These are phyloP conservation scores for Harpagus bidentatus DNA, from an alignment of 2,113 vertebrate genomes.

Conservation along the genomic window DNA sequence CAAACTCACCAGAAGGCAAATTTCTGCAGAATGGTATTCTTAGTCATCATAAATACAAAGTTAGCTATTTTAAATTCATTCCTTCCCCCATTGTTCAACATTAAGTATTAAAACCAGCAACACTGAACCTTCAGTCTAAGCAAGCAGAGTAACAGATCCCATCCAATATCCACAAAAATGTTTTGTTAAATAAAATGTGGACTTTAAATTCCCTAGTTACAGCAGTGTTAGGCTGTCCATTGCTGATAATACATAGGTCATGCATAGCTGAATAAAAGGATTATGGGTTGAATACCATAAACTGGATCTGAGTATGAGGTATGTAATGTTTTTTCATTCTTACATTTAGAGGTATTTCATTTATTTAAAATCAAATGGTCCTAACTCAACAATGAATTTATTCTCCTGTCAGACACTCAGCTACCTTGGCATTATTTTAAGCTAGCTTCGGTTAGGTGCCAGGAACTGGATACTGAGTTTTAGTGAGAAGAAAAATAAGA, in stretches of 20 bases:
- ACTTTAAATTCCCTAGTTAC: not conserved
- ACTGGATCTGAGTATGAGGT: not conserved
- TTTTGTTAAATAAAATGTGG: not conserved
- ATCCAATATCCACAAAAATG: not conserved
- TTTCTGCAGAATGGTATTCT: not conserved
- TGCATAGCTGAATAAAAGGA: not conserved
- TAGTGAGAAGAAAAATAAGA: not conserved
- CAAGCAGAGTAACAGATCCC: not conserved
- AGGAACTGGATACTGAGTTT: not conserved
- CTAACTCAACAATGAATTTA: not conserved
- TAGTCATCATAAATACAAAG: not conserved
- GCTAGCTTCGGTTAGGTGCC: not conserved
- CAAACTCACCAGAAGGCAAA: constrained; percentile 8
- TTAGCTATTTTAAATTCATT: not conserved
- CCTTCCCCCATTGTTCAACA: not conserved
- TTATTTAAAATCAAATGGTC: constrained; percentile 14
- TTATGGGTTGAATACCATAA: not conserved
- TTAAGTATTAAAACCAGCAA: not conserved
- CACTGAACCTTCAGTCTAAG: not conserved
- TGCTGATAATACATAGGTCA: not conserved
- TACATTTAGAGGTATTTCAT: not conserved
- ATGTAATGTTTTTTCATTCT: not conserved
- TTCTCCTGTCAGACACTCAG: not conserved
- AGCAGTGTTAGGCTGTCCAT: not conserved
- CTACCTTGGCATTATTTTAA: not conserved